A percentile compares a stretch with the other conserved stretches of the same genome.
phyloP scores from a whole-genome alignment of 2,113 vertebrate genomes.

The Bos taurus region ARS-UCD2.0 NC_037357.1:107936501-107937000 shows the following conservation, averaged over 20 bases:
- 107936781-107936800: background rate
- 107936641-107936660: background rate
- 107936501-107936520: background rate
- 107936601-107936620: background rate
- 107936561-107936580: background rate
- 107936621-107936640: background rate
- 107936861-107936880: background rate
- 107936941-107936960: background rate
- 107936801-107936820: background rate
- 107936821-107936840: background rate
- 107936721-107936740: background rate
- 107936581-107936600: background rate
- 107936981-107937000: background rate
- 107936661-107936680: background rate
- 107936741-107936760: background rate
- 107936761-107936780: background rate
- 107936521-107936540: background rate
- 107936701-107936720: background rate
- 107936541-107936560: background rate
- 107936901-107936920: background rate
- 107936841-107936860: background rate
- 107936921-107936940: background rate
- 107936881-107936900: background rate
- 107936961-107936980: constrained; percentile 5
- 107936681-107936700: background rate